phyloP scores from a whole-genome alignment of 2,888 invertebrate genomes.

The Protula sp. region DNA sequence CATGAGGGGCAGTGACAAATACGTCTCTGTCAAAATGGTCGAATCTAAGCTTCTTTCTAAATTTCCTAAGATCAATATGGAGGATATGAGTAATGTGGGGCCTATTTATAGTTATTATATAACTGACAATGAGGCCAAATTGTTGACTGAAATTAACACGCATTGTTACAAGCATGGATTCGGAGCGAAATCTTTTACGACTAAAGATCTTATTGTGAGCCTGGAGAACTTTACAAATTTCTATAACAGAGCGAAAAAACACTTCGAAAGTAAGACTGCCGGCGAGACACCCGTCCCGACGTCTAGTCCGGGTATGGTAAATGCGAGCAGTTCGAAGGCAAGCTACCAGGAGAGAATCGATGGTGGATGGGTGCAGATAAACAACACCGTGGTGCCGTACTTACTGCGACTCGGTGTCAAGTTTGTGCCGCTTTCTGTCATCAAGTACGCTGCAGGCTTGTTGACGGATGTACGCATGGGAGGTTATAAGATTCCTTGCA shows the following conservation, averaged over 20 bases:
- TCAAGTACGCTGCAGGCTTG: conserved; percentile 19
- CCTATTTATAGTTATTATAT: conserved; percentile 90
- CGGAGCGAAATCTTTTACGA: conserved; percentile 79
- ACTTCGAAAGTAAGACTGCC: conserved; percentile 33
- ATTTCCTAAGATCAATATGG: conserved; percentile 58
- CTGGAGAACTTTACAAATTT: conserved; percentile 81
- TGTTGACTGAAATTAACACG: conserved; percentile 86
- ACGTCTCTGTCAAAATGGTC: conserved; percentile 89
- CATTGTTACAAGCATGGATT: conserved; percentile 87
- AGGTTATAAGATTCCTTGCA: conserved; percentile 27
- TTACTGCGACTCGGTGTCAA: conserved; percentile 4
- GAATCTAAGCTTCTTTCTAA: conserved; percentile 69
- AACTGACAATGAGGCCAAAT: conserved; percentile 80
- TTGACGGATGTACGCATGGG: conserved; percentile 31
- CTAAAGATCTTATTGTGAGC: conserved; percentile 83
- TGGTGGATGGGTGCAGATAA: conserved; percentile 15
- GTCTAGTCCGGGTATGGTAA: conserved; percentile 1
- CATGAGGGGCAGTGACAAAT: conserved; percentile 74
- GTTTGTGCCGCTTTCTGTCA: conserved; percentile 7
- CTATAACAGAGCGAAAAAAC: conserved; percentile 69
- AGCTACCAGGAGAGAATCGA: conserved; percentile 5
- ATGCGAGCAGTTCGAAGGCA: conserved; percentile 4
- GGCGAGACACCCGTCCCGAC: conserved; percentile 55
- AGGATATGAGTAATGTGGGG: conserved; percentile 80
- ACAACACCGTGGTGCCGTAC: conserved; percentile 12